A percentile compares a stretch with the other conserved stretches of the same genome.
These are phyloP conservation scores for Bruchidius siliquastri DNA, from an alignment of 2,888 invertebrate species.

Conservation along the genomic window DNA sequence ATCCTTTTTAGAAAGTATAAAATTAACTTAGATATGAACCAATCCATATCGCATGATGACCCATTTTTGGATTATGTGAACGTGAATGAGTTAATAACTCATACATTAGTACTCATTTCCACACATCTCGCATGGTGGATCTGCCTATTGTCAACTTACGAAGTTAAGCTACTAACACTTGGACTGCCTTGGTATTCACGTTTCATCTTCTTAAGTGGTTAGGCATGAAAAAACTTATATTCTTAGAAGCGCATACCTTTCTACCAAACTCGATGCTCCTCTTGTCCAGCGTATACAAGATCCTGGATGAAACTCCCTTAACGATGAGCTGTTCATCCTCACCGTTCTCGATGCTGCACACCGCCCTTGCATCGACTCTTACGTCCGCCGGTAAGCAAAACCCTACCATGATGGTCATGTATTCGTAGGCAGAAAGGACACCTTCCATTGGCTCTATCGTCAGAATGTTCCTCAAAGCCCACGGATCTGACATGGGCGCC, in stretches of 20 bases:
- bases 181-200: too few species aligned
- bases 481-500: background rate
- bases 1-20: too few species aligned
- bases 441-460: constrained; percentile 50
- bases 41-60: too few species aligned
- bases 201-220: too few species aligned
- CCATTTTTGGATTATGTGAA: too few species aligned
- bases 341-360: constrained; percentile 56
- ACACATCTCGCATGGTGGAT: too few species aligned
- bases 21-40: too few species aligned
- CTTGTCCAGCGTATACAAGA: constrained; percentile 51
- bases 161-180: too few species aligned
- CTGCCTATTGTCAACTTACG: too few species aligned
- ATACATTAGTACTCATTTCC: too few species aligned
- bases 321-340: constrained; percentile 52
- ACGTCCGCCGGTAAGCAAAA: constrained; percentile 50
- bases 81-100: too few species aligned
- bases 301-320: constrained; percentile 51
- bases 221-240: too few species aligned
- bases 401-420: constrained; percentile 48
- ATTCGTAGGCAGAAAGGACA: constrained; percentile 51
- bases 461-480: constrained; percentile 9
- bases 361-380: constrained; percentile 47
- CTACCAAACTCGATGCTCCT: constrained; percentile 43
- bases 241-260: constrained; percentile 34